Base-by-base conservation (phyloP, 2,888 invertebrate species). In the Yponomeuta plumbellus region DNA sequence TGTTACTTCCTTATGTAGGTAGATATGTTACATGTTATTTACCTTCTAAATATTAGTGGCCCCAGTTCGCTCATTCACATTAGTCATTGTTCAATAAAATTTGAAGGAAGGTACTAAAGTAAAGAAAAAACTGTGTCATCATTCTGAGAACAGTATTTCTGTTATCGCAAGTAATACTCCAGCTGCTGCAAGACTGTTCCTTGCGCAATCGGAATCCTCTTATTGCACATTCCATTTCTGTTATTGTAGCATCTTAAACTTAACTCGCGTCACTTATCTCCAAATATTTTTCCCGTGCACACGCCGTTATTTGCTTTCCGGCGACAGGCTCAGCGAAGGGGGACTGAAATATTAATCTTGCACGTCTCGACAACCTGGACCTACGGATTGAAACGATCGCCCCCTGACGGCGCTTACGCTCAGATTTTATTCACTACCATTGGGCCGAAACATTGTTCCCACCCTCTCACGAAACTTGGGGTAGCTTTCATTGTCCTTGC, bases 291-390 rank as follows among this genome's bases (percentile, higher is more conserved):
- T 58, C 58, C 21, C 21, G 58, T 58, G 58, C n/a, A 23, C 64
- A 56, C 6, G 22, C n/a, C 64, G n/a, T 26, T 64, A 64, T 64
- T 64, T 64, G 64, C 64, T 17, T 64, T 56, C n/a, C 26, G 23
- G 20, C 56, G 39, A 61, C 17, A 8, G 61, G 23, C 22, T 52
- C n/a, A 40, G n/a, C 3, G 21, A 61, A 56, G 58, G 67, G 67
- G 67, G 62, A 57, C 40, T 79, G 74, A 73, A 81, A 88, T 86
- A 89, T 89, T 89, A 88, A 89, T 89, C 89, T 89, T 89, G 81
- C 79, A 83, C 84, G 80, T 81, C 78, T 74, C 76, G 80, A 79
- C 80, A 80, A 80, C 80, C 80, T 79, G 71, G 70, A 67, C 39
- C 64, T 65, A 65, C 61, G 52, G 62, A 67, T 66, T 67, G 66